Evolutionary conservation across 1,140 invertebrate species (phyloP), one percentile per base, ranked within the genome.

Genomic region (Xylocopa sonorina): DNA sequence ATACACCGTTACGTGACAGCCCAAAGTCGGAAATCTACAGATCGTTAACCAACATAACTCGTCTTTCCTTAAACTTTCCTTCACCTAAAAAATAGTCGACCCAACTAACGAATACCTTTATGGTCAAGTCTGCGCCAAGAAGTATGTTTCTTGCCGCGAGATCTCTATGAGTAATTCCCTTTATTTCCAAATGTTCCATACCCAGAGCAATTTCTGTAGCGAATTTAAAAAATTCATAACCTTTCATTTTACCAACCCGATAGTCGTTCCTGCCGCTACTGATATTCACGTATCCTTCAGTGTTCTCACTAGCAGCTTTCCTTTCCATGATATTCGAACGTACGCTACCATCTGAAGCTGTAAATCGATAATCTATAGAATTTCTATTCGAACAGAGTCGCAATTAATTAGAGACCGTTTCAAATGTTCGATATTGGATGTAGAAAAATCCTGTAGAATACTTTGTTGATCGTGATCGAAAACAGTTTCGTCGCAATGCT

Each of bases 61-160:
- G 21, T 68, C 48, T 10, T 29, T 41, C 48, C 29, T 71, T 38
- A 66, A 27, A 34, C 0, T 32, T 24, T n/a, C 4, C 9, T n/a
- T 21, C n/a, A n/a, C n/a, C n/a, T n/a, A n/a, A n/a, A n/a, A n/a
- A n/a, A n/a, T n/a, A n/a, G n/a, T n/a, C n/a, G n/a, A n/a, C n/a
- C n/a, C n/a, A n/a, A n/a, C n/a, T n/a, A n/a, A n/a, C n/a, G n/a
- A 4, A 34, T 68, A 86, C 84, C 77, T 86, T 86, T 12, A 80
- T 12, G 18, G 80, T 83, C 24, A 71, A 48, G 53, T 86, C 53
- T 64, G 94, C 94, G 7, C 96, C 94, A 9, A 99, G 92, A 21
- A 99, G 92, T 85, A 99, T 98, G 89, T 99, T 99, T 85, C 98
- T 94, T 24, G 97, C 97, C 5, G 98, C 98, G 63, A 98, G 93